Evolutionary conservation across 2,888 invertebrate genomes (phyloP).

Genomic region (Mythimna ferrago): DNA sequence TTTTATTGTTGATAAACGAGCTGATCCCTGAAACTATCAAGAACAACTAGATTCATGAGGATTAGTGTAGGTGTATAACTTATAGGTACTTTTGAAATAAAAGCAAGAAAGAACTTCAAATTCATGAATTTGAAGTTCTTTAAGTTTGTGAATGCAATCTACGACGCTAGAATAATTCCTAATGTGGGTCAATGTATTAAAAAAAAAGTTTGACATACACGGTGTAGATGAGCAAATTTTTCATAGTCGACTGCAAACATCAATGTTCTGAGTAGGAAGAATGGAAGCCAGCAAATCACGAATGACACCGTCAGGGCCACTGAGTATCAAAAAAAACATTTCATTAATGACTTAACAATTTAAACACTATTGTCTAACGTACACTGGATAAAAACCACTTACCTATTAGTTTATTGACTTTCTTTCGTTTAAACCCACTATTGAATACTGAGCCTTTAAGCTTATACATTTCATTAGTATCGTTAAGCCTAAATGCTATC

Average conservation of each 20-base stretch:
- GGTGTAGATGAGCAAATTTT: constrained; percentile 66
- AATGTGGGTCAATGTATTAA: no score
- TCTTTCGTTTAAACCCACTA: constrained; percentile 63
- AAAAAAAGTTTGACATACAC: constrained; percentile 64
- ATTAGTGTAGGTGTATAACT: no score
- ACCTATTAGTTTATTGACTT: constrained; percentile 70
- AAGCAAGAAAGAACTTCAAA: no score
- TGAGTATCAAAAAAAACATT: constrained; percentile 67
- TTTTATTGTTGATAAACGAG: no score
- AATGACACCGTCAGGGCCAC: constrained; percentile 85
- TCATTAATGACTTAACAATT: not conserved
- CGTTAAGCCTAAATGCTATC: constrained; percentile 67
- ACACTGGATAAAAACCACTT: constrained; percentile 35
- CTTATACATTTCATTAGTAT: constrained; percentile 54
- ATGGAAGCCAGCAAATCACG: constrained; percentile 84
- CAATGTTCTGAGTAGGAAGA: constrained; percentile 75
- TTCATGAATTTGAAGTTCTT: no score
- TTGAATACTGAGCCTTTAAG: constrained; percentile 60
- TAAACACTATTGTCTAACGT: not conserved
- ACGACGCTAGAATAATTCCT: no score
- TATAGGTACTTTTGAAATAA: no score
- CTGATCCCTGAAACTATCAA: no score
- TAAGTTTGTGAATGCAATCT: no score
- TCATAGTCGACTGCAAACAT: constrained; percentile 71
- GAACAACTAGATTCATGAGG: no score